These are phyloP conservation scores for Diplazon laetatorius DNA, from an alignment of 2,888 invertebrate genomes.

Conservation along the genomic window DNA sequence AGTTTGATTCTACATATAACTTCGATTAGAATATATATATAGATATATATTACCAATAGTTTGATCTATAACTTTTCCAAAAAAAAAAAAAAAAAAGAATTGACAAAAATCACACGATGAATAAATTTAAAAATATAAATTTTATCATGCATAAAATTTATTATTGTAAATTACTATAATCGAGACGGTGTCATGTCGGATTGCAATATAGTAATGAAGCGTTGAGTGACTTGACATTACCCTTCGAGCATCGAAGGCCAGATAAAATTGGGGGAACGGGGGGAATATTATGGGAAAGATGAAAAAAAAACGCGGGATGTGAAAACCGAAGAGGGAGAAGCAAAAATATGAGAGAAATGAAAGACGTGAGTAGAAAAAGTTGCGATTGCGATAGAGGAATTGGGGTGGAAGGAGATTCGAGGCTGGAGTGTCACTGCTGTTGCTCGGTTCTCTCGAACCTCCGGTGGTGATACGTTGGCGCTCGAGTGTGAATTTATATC, in stretches of 20 bases:
- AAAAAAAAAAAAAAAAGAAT: too few relatives aligned
- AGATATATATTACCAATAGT: too few relatives aligned
- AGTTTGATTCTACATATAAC: too few relatives aligned
- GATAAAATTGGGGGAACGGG: neutral
- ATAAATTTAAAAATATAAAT: too few relatives aligned
- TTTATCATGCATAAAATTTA: too few relatives aligned
- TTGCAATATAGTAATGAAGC: too few relatives aligned
- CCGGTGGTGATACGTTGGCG: constrained; percentile 6
- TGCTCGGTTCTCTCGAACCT: constrained; percentile 38
- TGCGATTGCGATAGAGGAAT: constrained; percentile 54
- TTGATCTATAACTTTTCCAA: too few relatives aligned
- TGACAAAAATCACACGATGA: neutral
- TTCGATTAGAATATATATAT: too few relatives aligned
- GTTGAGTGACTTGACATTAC: neutral
- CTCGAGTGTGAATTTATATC: constrained; percentile 59
- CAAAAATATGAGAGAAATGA: constrained; percentile 16
- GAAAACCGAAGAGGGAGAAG: neutral
- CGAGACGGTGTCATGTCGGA: too few relatives aligned
- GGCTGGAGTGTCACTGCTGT: constrained; percentile 27
- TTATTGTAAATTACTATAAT: too few relatives aligned
- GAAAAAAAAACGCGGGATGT: neutral
- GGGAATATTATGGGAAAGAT: neutral
- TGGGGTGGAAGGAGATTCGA: constrained; percentile 56
- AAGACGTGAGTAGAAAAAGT: constrained; percentile 30
- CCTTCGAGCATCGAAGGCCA: neutral